Evolutionary conservation across 2,113 vertebrate species (phyloP), one percentile per base, ranked within the genome.

Genomic region (Regulus satrapa): DNA sequence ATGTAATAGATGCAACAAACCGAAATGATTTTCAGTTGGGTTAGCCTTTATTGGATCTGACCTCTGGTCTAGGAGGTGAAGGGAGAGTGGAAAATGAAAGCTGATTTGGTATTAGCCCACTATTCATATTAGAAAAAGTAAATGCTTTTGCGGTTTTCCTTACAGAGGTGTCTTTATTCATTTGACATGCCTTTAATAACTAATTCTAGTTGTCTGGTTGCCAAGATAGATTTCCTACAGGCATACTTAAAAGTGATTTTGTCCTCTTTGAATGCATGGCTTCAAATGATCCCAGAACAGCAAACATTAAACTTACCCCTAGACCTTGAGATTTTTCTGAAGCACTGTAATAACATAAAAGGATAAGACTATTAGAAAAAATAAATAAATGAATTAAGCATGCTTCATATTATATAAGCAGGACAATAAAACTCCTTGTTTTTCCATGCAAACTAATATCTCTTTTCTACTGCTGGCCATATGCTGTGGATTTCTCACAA

Each of bases 221-320:
- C 98, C 97, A 98, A 98, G 97, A 98, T 97, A 98, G 97, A 98
- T 98, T 98, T 99, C 98, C 98, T 98, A 98, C 97, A 96, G 98
- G 98, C 98, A 97, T 97, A 98, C 98, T 98, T 98, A 98, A 98
- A 99, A 99, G 98, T 97, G 97, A 98, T 98, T 98, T 98, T 98
- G 98, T 98, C 98, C 98, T 98, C 98, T 98, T 98, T 98, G 98
- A 98, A 98, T 98, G 98, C 98, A 97, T 98, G 96, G 98, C 98
- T 98, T 98, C 98, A 98, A 98, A 98, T 98, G 98, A 98, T 98
- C 98, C 98, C 98, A 98, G 98, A 97, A 98, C 98, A 98, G 98
- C 98, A 99, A 98, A 98, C 98, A 98, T 97, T 98, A 97, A 95
- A 97, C 97, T 98, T 99, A 98, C 97, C 97, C 61, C 95, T 95